Conservation (phyloP, 1,140 invertebrate genomes). For the Nebria ingens region DNA sequence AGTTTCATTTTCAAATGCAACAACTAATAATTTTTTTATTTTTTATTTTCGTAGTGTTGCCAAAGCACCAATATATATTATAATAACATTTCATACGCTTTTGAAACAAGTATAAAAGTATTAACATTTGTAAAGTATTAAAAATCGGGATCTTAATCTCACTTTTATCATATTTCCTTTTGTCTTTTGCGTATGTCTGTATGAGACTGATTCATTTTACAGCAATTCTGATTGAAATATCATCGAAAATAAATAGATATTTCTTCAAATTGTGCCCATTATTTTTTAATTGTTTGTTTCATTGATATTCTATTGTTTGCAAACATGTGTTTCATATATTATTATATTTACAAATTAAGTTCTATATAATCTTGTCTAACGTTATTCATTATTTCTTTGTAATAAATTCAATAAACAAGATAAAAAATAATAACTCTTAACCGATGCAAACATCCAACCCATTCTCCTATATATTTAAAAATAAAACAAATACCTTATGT, state of each 20-base stretch:
- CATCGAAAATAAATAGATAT: background rate
- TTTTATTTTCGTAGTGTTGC: background rate
- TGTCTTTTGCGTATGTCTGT: background rate
- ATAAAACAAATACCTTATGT: no score
- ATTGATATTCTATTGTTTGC: background rate
- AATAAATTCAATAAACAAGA: conserved; percentile 3
- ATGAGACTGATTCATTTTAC: background rate
- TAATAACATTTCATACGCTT: conserved; percentile 9
- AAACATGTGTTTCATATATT: conserved; percentile 3
- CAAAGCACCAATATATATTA: conserved; percentile 1
- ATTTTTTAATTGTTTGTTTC: conserved; percentile 5
- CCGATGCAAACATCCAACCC: no score
- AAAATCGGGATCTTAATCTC: background rate
- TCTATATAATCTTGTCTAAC: background rate
- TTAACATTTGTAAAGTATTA: conserved; percentile 4
- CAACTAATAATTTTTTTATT: background rate
- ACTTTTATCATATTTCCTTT: background rate
- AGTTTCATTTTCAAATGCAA: background rate
- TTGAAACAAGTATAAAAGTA: background rate
- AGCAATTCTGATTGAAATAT: background rate
- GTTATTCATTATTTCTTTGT: conserved; percentile 1
- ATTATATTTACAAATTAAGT: background rate
- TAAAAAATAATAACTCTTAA: no score
- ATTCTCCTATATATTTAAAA: no score
- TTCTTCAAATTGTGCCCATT: background rate